These are phyloP conservation scores for Argyra leucocephala DNA, from an alignment of 2,888 invertebrate species.

Conservation along the genomic window DNA sequence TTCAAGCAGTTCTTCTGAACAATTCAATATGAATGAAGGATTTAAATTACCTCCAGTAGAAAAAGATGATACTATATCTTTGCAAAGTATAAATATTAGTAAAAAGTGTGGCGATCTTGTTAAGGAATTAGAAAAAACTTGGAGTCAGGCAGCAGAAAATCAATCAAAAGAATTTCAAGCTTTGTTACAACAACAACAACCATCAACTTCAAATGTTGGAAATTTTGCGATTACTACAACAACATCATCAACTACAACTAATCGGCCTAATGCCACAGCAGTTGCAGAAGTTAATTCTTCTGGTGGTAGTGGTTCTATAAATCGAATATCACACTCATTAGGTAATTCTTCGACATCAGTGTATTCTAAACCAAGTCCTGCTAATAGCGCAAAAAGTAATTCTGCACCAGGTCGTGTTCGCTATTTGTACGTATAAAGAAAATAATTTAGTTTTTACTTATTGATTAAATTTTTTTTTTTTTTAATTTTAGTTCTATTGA, in stretches of 20 bases:
- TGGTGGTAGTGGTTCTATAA: conserved; percentile 30
- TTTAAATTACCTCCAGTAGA: conserved; percentile 35
- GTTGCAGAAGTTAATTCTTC: conserved; percentile 24
- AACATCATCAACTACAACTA: conserved; percentile 32
- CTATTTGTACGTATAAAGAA: conserved; percentile 27
- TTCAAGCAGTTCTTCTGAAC: conserved; percentile 40
- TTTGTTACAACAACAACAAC: background rate
- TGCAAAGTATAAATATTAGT: conserved; percentile 31
- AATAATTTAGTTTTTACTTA: background rate
- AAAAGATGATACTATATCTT: conserved; percentile 35
- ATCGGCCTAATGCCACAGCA: conserved; percentile 34
- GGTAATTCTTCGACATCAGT: conserved; percentile 43
- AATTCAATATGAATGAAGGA: conserved; percentile 38
- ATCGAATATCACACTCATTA: conserved; percentile 41
- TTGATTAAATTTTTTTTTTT: background rate
- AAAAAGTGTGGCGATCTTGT: conserved; percentile 38
- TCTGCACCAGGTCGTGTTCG: conserved; percentile 44
- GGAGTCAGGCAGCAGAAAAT: conserved; percentile 20
- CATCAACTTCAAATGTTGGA: background rate
- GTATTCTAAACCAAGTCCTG: conserved; percentile 43
- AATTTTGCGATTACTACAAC: conserved; percentile 27
- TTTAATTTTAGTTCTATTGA: conserved; percentile 38
- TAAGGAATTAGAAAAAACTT: conserved; percentile 68
- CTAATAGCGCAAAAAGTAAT: conserved; percentile 44
- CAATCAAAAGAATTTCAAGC: background rate